phyloP scores from a whole-genome alignment of 2,888 invertebrate species.

The Archaeoteleia sp. region DNA sequence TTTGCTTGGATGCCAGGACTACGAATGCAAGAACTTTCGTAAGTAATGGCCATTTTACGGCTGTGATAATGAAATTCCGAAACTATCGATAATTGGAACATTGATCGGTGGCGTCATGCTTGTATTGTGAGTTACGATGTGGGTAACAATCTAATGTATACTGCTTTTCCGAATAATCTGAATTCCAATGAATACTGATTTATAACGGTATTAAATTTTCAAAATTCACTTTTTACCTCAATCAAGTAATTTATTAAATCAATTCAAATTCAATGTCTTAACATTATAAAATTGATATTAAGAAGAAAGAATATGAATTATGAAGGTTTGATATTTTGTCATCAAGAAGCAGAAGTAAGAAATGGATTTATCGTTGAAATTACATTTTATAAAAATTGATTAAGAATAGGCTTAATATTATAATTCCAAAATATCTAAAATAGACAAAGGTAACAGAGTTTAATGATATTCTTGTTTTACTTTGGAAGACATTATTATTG shows the following conservation, averaged over 20 bases:
- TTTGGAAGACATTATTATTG: neutral
- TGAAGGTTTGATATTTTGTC: too few relatives aligned
- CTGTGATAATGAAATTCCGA: slow-evolving; percentile 70
- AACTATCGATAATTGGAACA: slow-evolving; percentile 70
- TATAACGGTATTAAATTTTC: slow-evolving; percentile 28
- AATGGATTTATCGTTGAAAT: too few relatives aligned
- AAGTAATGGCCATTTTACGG: slow-evolving; percentile 66
- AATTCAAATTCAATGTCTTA: neutral
- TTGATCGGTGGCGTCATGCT: slow-evolving; percentile 66
- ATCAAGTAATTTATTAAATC: neutral
- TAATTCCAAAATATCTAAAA: too few relatives aligned
- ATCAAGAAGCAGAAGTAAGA: too few relatives aligned
- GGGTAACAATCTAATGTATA: slow-evolving; percentile 44
- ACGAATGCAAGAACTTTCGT: slow-evolving; percentile 57
- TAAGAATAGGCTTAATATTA: too few relatives aligned
- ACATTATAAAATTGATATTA: too few relatives aligned
- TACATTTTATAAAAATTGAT: too few relatives aligned
- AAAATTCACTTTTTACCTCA: neutral
- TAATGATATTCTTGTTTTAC: too few relatives aligned
- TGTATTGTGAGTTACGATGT: slow-evolving; percentile 55
- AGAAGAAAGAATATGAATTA: too few relatives aligned
- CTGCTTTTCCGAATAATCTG: slow-evolving; percentile 46
- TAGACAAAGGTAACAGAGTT: too few relatives aligned
- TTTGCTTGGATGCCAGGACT: slow-evolving; percentile 26
- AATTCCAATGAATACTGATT: slow-evolving; percentile 44